Conservation (phyloP, 1,140 invertebrate species). For the Hylyphantes graminicola region DNA sequence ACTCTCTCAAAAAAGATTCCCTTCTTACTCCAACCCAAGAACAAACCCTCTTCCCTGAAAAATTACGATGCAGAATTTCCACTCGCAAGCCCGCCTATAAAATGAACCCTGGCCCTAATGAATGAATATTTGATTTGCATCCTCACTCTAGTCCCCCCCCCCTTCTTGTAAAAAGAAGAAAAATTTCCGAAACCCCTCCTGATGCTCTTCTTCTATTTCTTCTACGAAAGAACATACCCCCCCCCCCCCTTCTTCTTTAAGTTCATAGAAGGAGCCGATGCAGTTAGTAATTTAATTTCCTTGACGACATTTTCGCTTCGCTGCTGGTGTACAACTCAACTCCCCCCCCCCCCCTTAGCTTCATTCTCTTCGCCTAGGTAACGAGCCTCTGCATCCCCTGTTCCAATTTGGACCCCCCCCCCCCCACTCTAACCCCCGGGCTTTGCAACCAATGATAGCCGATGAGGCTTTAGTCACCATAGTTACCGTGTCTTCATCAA, state of each 20-base stretch:
- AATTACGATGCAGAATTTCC: too few species aligned
- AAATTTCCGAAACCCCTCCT: too few species aligned
- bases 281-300: conserved; percentile 61
- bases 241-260: conserved; percentile 35
- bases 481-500: conserved; percentile 50
- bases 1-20: too few species aligned
- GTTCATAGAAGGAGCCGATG: conserved; percentile 42
- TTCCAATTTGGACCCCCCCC: conserved; percentile 17
- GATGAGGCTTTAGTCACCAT: conserved; percentile 51
- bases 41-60: too few species aligned
- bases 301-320: conserved; percentile 60
- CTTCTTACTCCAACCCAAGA: too few species aligned
- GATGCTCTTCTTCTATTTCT: too few species aligned
- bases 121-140: too few species aligned
- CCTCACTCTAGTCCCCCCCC: too few species aligned
- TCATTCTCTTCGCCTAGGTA: conserved; percentile 59
- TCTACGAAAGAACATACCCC: conserved; percentile 8
- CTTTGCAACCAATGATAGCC: conserved; percentile 59
- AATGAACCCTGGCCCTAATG: too few species aligned
- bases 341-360: background rate
- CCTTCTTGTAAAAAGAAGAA: too few species aligned
- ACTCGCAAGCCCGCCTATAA: too few species aligned
- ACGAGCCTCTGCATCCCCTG: conserved; percentile 40
- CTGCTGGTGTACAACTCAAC: conserved; percentile 25
- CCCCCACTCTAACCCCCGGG: conserved; percentile 36